A percentile compares a stretch with the other conserved stretches of the same genome.
Evolutionary conservation across 1,140 invertebrate genomes (phyloP).

Genomic region (Hydropsyche tenuis): DNA sequence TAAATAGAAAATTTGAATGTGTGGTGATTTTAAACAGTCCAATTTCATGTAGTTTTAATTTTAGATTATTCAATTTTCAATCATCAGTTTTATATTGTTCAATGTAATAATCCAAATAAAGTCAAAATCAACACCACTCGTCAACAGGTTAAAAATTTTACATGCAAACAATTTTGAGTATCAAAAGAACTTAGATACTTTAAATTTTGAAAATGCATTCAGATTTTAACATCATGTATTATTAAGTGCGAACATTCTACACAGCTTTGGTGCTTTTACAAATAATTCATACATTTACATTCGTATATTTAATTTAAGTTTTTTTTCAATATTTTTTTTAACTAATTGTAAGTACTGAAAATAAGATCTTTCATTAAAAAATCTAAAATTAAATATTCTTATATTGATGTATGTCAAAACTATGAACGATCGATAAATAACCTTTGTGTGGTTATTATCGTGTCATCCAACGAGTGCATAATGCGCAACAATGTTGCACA

Average conservation of each 20-base stretch:
- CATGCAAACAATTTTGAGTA: slow-evolving; percentile 43
- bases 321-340: neutral
- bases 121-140: slow-evolving; percentile 44
- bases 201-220: slow-evolving; percentile 20
- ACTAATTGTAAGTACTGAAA: neutral
- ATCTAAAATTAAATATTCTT: neutral
- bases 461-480: neutral
- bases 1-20: neutral
- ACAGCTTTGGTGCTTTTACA: neutral
- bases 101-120: slow-evolving; percentile 2
- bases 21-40: neutral
- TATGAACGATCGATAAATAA: neutral
- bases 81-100: neutral
- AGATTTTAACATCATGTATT: neutral
- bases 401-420: neutral
- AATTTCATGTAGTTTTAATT: too few relatives aligned
- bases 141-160: slow-evolving; percentile 48
- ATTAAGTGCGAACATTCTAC: slow-evolving; percentile 20
- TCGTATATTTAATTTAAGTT: neutral
- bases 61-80: neutral
- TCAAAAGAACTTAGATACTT: slow-evolving; percentile 4
- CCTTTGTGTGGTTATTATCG: slow-evolving; percentile 6
- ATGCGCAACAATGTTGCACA: too few relatives aligned
- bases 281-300: neutral
- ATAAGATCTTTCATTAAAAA: neutral